These are phyloP conservation scores for Callorhinus ursinus DNA, from an alignment of 2,113 vertebrate species.

Conservation along the genomic window DNA sequence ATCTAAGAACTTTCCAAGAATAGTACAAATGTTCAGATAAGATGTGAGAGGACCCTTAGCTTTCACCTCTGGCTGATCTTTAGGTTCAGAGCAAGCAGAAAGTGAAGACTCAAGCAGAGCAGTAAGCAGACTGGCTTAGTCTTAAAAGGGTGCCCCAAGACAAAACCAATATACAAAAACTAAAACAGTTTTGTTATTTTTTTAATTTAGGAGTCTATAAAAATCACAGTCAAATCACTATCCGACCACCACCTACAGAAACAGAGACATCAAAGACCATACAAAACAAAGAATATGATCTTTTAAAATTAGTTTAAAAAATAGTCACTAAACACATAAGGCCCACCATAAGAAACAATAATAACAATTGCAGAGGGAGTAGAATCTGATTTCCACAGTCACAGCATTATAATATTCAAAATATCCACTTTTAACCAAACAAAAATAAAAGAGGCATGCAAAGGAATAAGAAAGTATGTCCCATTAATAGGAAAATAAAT, in stretches of 20 bases:
- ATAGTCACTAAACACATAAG: not conserved
- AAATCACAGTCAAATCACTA: not conserved
- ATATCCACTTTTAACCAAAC: not conserved
- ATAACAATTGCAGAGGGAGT: not conserved
- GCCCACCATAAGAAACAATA: not conserved
- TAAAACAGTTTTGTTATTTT: not conserved
- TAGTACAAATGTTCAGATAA: not conserved
- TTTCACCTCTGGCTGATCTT: not conserved
- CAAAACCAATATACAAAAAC: not conserved
- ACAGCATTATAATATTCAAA: not conserved
- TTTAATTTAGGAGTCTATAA: not conserved
- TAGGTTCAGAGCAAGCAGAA: not conserved
- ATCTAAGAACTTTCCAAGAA: not conserved
- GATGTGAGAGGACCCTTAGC: not conserved
- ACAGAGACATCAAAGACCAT: not conserved
- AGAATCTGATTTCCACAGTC: not conserved
- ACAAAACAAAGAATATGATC: not conserved
- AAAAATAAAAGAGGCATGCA: not conserved
- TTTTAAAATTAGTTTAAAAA: not conserved
- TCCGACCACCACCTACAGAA: not conserved
- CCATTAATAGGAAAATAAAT: not conserved
- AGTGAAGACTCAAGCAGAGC: not conserved
- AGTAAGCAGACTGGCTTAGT: not conserved
- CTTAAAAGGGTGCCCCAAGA: not conserved
- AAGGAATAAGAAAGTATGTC: not conserved